A percentile compares a stretch with the other conserved stretches of the same genome.
These are phyloP conservation scores for Drosophila littoralis DNA, from an alignment of 1,140 invertebrate species.

Conservation along the genomic window DNA sequence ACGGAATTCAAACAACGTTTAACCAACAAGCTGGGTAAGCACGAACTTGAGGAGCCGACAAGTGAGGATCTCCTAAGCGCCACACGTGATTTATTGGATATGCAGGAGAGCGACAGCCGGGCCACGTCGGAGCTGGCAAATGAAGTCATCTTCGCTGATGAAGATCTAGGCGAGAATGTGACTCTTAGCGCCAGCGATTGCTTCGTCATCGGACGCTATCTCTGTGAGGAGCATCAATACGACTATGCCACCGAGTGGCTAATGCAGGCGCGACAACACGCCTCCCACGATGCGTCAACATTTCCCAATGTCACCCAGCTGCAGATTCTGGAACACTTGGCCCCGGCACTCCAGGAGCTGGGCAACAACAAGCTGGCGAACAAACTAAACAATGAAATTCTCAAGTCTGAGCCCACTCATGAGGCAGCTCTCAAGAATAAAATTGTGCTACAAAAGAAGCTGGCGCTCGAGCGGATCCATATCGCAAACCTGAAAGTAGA, in stretches of 20 bases:
- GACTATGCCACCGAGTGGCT: constrained; percentile 97
- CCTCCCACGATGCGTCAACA: background rate
- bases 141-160: constrained; percentile 90
- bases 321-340: constrained; percentile 46
- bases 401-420: constrained; percentile 42
- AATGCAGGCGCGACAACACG: constrained; percentile 89
- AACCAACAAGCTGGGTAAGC: constrained; percentile 87
- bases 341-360: constrained; percentile 19
- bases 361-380: constrained; percentile 62
- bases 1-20: constrained; percentile 85
- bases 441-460: constrained; percentile 16
- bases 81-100: constrained; percentile 94
- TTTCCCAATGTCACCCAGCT: constrained; percentile 38
- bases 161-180: constrained; percentile 85
- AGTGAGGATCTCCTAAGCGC: constrained; percentile 96
- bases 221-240: constrained; percentile 95
- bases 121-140: constrained; percentile 93
- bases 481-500: background rate
- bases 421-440: constrained; percentile 37
- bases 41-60: constrained; percentile 86
- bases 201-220: constrained; percentile 95
- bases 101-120: constrained; percentile 97
- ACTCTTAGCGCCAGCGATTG: constrained; percentile 93
- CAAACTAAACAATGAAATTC: constrained; percentile 55
- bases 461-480: constrained; percentile 30